Evolutionary conservation across 2,888 invertebrate genomes (phyloP).

Genomic region (Epinotia brunnichana): DNA sequence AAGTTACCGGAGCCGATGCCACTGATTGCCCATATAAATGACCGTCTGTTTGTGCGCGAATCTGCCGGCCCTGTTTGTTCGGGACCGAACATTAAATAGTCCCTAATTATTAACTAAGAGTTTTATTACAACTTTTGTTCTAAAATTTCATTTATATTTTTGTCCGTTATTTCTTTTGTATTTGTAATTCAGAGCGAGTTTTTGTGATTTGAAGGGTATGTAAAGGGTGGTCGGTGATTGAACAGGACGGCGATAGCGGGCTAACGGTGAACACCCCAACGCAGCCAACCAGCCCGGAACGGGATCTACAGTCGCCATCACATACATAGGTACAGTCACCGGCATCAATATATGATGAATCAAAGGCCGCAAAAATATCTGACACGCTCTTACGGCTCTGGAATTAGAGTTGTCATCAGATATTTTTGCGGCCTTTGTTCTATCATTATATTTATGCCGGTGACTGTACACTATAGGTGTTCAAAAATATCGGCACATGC

Average conservation of each 20-base stretch:
- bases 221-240: neutral
- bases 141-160: slow-evolving; percentile 9
- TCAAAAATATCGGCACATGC: too few species aligned
- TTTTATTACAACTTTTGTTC: slow-evolving; percentile 9
- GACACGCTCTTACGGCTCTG: too few species aligned
- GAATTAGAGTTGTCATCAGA: too few species aligned
- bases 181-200: neutral
- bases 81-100: slow-evolving; percentile 8
- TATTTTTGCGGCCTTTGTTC: too few species aligned
- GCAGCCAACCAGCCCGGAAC: too few species aligned
- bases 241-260: neutral
- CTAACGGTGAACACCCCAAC: neutral
- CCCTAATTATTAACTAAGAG: slow-evolving; percentile 26
- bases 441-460: too few species aligned
- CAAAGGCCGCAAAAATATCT: too few species aligned
- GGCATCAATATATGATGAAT: too few species aligned
- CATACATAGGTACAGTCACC: too few species aligned
- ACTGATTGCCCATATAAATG: slow-evolving; percentile 11
- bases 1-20: slow-evolving; percentile 12
- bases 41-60: slow-evolving; percentile 1
- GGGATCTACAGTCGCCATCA: too few species aligned
- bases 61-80: slow-evolving; percentile 12
- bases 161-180: neutral
- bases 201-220: neutral
- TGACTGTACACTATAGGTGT: too few species aligned